Evolutionary conservation across 2,113 vertebrate species (phyloP).

Genomic region (Toxotes chatareus): DNA sequence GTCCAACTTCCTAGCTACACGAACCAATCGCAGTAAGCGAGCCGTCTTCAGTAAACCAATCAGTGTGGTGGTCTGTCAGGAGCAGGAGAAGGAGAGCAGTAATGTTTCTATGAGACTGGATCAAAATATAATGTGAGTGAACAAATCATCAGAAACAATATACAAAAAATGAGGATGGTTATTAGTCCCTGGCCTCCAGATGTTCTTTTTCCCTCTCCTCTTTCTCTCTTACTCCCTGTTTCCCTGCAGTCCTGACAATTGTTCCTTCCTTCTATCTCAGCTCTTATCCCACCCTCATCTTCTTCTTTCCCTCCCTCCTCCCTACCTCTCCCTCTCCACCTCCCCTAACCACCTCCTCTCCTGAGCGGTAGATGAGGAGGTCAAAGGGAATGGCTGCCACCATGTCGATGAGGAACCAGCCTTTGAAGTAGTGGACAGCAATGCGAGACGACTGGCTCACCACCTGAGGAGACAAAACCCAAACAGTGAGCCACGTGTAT

Average conservation of each 20-base stretch:
- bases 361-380: slow-evolving; percentile 91
- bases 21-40: slow-evolving; percentile 89
- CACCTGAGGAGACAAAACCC: slow-evolving; percentile 63
- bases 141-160: neutral
- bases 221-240: neutral
- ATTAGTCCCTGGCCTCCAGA: no score
- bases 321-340: slow-evolving; percentile 58
- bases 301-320: neutral
- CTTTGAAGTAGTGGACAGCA: slow-evolving; percentile 94
- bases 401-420: slow-evolving; percentile 96
- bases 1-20: slow-evolving; percentile 90
- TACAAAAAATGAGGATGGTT: neutral
- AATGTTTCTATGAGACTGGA: neutral
- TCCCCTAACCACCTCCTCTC: slow-evolving; percentile 86
- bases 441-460: slow-evolving; percentile 91
- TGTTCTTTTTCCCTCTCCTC: neutral
- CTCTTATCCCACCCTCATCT: neutral
- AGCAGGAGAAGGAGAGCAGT: neutral
- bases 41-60: slow-evolving; percentile 93
- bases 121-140: neutral
- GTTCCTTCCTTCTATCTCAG: no score
- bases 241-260: neutral
- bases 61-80: slow-evolving; percentile 81
- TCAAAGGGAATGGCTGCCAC: slow-evolving; percentile 94
- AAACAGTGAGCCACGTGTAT: no score